A percentile compares a stretch with the other conserved stretches of the same genome.
Conservation (phyloP, 2,113 vertebrate genomes). For the Zapornia atra region DNA sequence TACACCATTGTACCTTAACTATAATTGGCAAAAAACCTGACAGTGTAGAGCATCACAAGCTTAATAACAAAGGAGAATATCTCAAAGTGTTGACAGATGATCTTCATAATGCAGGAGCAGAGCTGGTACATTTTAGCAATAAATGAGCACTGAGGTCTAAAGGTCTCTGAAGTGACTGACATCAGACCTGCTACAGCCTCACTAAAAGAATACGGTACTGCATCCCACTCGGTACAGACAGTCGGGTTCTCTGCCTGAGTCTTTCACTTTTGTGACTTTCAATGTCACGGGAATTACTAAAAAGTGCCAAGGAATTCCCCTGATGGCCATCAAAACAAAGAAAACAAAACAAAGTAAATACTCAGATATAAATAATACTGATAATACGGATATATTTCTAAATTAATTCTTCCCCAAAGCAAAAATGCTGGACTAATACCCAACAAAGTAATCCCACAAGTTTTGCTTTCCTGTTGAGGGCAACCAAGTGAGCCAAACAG, state of each 20-base stretch:
- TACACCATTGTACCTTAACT: conserved; percentile 99
- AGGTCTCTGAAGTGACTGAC: conserved; percentile 97
- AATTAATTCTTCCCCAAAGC: background rate
- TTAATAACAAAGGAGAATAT: conserved; percentile 97
- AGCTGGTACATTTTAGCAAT: conserved; percentile 87
- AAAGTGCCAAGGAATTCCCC: conserved; percentile 53
- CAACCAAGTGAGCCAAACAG: background rate
- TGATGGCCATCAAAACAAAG: conserved; percentile 17
- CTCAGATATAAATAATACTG: background rate
- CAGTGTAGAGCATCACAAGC: conserved; percentile 95
- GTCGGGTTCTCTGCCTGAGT: conserved; percentile 69
- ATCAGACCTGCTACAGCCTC: conserved; percentile 90
- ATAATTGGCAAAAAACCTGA: conserved; percentile 99
- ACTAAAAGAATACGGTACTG: conserved; percentile 80
- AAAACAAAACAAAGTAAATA: background rate
- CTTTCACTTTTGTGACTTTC: conserved; percentile 78
- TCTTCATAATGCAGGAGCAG: conserved; percentile 98
- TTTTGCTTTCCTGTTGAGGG: background rate
- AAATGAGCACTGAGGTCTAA: conserved; percentile 96
- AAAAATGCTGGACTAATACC: background rate
- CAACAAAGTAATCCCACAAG: background rate
- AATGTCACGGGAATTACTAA: conserved; percentile 66
- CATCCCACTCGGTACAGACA: conserved; percentile 80
- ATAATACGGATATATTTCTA: background rate
- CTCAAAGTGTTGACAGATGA: conserved; percentile 96